Evolutionary conservation across 1,140 invertebrate genomes (phyloP), one percentile per base, ranked within the genome.

Genomic region (Brachystomella parvula): DNA sequence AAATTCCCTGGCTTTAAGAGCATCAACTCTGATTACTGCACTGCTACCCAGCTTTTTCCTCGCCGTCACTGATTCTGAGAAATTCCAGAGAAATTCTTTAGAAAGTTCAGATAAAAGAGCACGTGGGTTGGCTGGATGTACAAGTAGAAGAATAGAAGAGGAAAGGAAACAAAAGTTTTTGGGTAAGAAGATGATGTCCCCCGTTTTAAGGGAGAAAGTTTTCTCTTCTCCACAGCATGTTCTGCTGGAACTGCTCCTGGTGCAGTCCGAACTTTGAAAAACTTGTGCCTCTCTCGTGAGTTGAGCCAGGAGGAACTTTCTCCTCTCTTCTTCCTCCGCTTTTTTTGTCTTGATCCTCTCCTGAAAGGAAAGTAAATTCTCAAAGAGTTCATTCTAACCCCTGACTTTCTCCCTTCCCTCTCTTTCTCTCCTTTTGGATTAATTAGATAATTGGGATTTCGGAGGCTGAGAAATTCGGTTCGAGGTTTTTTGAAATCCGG

Each of bases 181-280:
- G 49, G 21, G 49, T 6, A 15, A 26, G 12, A 6, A 24, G 49
- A 53, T 53, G 49, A 53, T 53, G 49, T 53, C 49, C 12, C 49
- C 49, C 24, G 49, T 15, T 53, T 53, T 53, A 44, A n/a, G n/a
- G 39, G 49, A 24, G 49, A 53, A 53, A 53, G 21, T 53, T 53
- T 53, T 19, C 15, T 53, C 24, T 6, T 15, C 21, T 26, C 6
- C 49, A 53, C 49, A 53, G 49, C 49, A 53, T 53, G 49, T 26
- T 53, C 12, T 26, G 35, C 19, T 39, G 19, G 35, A 19, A n/a
- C 24, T 53, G 49, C 12, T 17, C 24, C 24, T 53, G 24, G 12
- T 53, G 49, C 49, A 53, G 12, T 53, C 24, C 15, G 24, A n/a
- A n/a, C n/a, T n/a, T n/a, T n/a, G n/a, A 26, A 53, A 53, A 24